These are phyloP conservation scores for Exephanes ischioxanthus DNA, from an alignment of 2,888 invertebrate genomes.

Conservation along the genomic window DNA sequence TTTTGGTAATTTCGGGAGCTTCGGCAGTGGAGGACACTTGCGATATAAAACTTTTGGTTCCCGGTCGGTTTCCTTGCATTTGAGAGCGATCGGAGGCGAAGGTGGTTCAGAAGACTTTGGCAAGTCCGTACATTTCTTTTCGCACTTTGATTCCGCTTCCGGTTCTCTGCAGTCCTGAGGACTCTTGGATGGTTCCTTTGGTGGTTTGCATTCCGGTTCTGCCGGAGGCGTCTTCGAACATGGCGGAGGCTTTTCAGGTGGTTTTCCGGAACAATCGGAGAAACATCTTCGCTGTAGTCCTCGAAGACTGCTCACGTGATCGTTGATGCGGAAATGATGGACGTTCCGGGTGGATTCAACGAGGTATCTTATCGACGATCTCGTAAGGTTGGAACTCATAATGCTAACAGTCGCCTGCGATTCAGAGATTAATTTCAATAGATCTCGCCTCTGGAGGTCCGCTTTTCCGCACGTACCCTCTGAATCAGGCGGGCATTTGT, in stretches of 20 bases:
- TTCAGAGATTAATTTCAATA: constrained; percentile 70
- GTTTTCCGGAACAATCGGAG: constrained; percentile 32
- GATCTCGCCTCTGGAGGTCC: constrained; percentile 42
- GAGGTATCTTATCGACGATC: neutral
- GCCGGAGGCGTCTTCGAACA: neutral
- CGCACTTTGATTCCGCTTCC: neutral
- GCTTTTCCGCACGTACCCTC: constrained; percentile 78
- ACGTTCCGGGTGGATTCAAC: constrained; percentile 25
- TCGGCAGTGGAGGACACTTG: constrained; percentile 70
- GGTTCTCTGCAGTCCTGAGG: constrained; percentile 6
- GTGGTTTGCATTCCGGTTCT: neutral
- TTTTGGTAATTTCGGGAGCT: constrained; percentile 67
- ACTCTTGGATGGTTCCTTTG: neutral
- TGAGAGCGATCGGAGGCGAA: neutral
- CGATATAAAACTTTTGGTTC: constrained; percentile 58
- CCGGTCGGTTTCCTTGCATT: constrained; percentile 19
- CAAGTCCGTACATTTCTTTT: constrained; percentile 6
- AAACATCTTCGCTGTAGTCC: constrained; percentile 28
- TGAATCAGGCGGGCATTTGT: constrained; percentile 76
- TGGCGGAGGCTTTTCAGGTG: constrained; percentile 1
- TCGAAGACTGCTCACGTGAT: neutral
- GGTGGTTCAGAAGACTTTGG: constrained; percentile 22
- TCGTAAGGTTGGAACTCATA: constrained; percentile 9
- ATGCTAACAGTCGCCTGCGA: constrained; percentile 66
- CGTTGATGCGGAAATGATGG: neutral